These are phyloP conservation scores for Pristionchus arcanus DNA, from an alignment of 2,888 invertebrate genomes.

Conservation along the genomic window DNA sequence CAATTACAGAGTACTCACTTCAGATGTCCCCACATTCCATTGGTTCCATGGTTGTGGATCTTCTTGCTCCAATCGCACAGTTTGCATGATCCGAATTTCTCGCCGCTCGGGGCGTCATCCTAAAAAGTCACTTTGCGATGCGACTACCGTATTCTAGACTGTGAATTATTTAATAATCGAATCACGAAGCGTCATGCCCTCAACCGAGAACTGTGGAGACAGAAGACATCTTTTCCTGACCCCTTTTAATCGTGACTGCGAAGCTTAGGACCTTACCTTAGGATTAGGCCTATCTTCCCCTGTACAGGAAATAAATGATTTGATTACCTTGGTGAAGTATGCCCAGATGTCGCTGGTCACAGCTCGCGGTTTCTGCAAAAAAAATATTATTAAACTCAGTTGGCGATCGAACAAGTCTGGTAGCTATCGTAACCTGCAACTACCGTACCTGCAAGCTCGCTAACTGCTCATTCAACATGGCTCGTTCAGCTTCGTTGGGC, in stretches of 20 bases:
- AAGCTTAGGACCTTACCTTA: too few species aligned
- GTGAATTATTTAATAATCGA: not conserved
- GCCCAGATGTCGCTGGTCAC: slow-evolving; percentile 18
- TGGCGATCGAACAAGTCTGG: not conserved
- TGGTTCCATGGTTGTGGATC: slow-evolving; percentile 35
- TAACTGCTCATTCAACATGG: not conserved
- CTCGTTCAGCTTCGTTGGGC: not conserved
- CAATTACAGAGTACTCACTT: not conserved
- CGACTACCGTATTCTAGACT: not conserved
- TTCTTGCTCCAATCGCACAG: slow-evolving; percentile 19
- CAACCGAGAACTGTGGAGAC: too few species aligned
- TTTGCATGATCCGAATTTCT: not conserved
- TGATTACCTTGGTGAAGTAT: slow-evolving; percentile 11
- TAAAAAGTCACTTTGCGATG: not conserved
- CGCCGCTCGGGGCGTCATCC: not conserved
- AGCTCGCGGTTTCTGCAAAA: not conserved
- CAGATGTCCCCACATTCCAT: slow-evolving; percentile 7
- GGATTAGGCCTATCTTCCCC: too few species aligned
- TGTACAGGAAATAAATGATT: too few species aligned
- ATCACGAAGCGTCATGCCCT: too few species aligned
- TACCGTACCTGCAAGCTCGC: not conserved
- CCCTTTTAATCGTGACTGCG: too few species aligned
- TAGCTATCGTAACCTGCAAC: not conserved
- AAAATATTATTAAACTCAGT: not conserved
- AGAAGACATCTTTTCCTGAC: too few species aligned